phyloP scores from a whole-genome alignment of 2,797 vertebrate genomes.

The Spizella passerina region DNA sequence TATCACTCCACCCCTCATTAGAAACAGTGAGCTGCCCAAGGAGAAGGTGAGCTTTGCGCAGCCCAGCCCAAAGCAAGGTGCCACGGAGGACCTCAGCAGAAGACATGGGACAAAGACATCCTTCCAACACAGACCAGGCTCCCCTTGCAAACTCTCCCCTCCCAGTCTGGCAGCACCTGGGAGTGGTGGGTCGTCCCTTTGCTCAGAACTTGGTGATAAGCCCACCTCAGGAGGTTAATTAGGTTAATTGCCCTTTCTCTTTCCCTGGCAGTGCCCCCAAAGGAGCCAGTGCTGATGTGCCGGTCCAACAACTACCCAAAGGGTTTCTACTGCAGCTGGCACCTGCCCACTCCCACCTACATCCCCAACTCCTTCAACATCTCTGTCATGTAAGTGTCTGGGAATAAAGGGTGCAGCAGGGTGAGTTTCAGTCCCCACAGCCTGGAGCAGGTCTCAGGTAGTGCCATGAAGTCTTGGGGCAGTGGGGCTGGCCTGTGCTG shows the following conservation, averaged over 20 bases:
- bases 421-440: background rate
- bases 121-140: background rate
- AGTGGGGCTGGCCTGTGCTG: background rate
- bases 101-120: background rate
- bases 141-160: background rate
- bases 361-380: constrained; percentile 93
- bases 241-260: background rate
- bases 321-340: constrained; percentile 98
- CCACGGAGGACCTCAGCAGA: background rate
- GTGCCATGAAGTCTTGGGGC: background rate
- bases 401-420: background rate
- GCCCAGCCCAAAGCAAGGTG: background rate
- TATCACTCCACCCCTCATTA: background rate
- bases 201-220: background rate
- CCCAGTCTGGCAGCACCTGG: background rate
- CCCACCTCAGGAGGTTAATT: background rate
- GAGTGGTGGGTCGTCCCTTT: background rate
- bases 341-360: constrained; percentile 86
- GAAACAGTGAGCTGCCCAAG: background rate
- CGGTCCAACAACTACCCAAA: constrained; percentile 97
- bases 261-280: constrained; percentile 79
- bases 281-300: constrained; percentile 88
- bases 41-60: background rate
- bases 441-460: background rate
- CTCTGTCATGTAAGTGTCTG: constrained; percentile 88